Base-by-base conservation (phyloP, 2,113 vertebrate species). In the Apus apus region DNA sequence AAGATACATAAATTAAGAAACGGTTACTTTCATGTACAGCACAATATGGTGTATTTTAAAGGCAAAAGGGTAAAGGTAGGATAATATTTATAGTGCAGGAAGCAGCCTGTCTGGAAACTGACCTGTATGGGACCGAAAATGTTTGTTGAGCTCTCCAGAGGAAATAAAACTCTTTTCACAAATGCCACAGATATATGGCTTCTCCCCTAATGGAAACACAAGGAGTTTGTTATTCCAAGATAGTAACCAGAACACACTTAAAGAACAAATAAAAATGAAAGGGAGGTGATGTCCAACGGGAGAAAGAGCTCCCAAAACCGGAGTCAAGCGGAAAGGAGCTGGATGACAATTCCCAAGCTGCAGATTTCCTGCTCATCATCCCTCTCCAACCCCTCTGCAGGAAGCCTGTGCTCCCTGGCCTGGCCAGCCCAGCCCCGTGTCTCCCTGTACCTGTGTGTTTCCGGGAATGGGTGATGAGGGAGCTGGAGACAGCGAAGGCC, bases 401-500 rank as follows among this genome's bases (percentile, higher is more conserved):
- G 45, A 27, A 45, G 66, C 51, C 58, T 29, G 17, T 3, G 27
- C 46, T 40, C 45, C 56, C 17, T 23, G 5, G 7, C 32, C 48
- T 4, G 19, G 45, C 65, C n/a, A 5, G 2, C 9, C 6, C 0
- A 9, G 13, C 12, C 1, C 25, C 40, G 40, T 9, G 61, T 64
- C 16, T 30, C 1, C 17, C 75, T 97, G 96, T 87, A 99, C 99
- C 99, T 76, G 99, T 99, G 82, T 99, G 99, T 67, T 99, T 99
- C 19, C 99, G 98, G 56, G 99, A 98, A 79, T 99, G 99, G 22
- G 99, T 99, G 94, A 99, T 99, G 93, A 99, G 99, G 5, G 99
- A 99, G 90, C 99, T 99, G 20, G 99, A 99, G 50, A 99, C 99
- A 0, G 99, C 99, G 91, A 99, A 99, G 15, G 99, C 98, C 98